These are phyloP conservation scores for Sylvia borin DNA, from an alignment of 2,797 vertebrate genomes.

Conservation along the genomic window DNA sequence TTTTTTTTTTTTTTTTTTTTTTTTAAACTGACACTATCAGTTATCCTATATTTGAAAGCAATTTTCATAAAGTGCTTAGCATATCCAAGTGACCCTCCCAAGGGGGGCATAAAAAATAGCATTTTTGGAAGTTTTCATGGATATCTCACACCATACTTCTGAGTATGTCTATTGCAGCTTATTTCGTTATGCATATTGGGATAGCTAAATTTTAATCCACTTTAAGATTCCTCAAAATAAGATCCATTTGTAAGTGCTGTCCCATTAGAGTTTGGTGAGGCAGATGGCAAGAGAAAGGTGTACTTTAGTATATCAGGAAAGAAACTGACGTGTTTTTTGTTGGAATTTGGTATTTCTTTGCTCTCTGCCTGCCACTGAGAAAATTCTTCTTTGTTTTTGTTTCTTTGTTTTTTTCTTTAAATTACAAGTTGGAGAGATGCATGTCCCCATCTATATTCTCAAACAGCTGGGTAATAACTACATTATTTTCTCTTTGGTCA, in stretches of 20 bases:
- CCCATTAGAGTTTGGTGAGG: neutral
- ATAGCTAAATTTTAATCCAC: neutral
- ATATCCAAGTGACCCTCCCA: neutral
- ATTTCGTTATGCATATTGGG: neutral
- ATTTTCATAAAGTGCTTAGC: neutral
- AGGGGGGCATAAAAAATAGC: neutral
- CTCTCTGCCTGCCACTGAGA: neutral
- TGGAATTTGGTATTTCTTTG: neutral
- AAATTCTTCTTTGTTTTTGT: too few relatives aligned
- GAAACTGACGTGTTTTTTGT: rapidly evolving
- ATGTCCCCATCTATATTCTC: neutral
- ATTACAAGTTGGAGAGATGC: neutral
- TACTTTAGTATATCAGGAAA: neutral
- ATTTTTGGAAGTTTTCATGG: neutral
- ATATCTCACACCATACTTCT: neutral
- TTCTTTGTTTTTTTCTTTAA: neutral
- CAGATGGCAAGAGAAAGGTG: neutral
- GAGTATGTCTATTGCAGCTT: neutral
- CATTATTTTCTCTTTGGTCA: neutral
- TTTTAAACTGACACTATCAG: neutral
- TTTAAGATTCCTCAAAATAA: neutral
- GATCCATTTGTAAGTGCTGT: neutral
- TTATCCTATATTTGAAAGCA: neutral
- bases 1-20: neutral
- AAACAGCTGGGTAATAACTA: neutral